Base-by-base conservation (phyloP, 2,113 vertebrate species). In the Cisticola juncidis region DNA sequence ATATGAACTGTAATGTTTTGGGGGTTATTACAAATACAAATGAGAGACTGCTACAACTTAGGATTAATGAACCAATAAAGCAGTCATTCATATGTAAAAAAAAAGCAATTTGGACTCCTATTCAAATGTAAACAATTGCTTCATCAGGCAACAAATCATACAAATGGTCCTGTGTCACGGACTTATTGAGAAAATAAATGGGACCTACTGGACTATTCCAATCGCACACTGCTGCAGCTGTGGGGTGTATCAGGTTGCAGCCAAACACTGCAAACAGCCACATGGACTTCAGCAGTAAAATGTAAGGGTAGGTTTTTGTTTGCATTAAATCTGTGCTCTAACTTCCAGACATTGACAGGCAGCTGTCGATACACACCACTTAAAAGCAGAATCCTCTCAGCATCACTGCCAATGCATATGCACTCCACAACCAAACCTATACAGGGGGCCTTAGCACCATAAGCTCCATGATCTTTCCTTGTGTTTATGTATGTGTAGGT, bases 41-140 rank as follows among this genome's bases (percentile, higher is more conserved):
- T 85, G 42, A 78, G 68, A 57, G n/a, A 53, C 44, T 72, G 74
- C 72, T 88, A 60, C 23, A 89, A 45, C 22, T 74, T 76, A n/a
- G 38, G 48, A 85, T 86, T 95, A 95, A 96, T 90, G 90, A 93
- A 74, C 71, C 84, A 61, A 85, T 94, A 88, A 95, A 90, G 70
- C 45, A 21, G 73, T 89, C 81, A 66, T 50, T 90, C 91, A 54
- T 18, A 76, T 3, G 48, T 47, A 0, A 20, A 81, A 80, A 86
- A 92, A 91, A 28, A 45, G 51, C 60, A 45, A 94, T 96, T 80
- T 86, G 62, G 38, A 86, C 66, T 85, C 90, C 86, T 57, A 74
- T 92, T 97, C 88, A 83, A 72, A 95, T 64, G 70, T 50, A 80
- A 78, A 85, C 48, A 91, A 90, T 89, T 86, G 62, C 81, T 81